These are phyloP conservation scores for Parnassius glacialis DNA, from an alignment of 2,888 invertebrate species.

Conservation along the genomic window DNA sequence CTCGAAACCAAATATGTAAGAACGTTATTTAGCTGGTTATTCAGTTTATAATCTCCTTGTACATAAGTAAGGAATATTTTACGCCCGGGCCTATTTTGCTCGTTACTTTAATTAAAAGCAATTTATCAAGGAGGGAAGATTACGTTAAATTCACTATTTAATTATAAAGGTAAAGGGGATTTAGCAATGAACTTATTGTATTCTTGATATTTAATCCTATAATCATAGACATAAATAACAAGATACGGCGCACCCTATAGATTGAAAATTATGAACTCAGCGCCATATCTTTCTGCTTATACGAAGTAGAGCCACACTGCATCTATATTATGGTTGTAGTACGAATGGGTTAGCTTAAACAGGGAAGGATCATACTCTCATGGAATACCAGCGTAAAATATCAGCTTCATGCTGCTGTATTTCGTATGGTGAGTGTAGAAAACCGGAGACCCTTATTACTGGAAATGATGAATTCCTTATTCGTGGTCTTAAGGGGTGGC, in stretches of 20 bases:
- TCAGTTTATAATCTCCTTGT: conserved; percentile 10
- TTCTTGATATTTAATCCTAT: not conserved
- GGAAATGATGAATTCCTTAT: too few species aligned
- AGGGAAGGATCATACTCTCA: too few species aligned
- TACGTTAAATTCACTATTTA: conserved; percentile 7
- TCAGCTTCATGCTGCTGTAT: too few species aligned
- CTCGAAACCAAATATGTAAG: not conserved
- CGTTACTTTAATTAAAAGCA: conserved; percentile 32
- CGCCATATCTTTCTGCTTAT: not conserved
- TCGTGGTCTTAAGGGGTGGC: too few species aligned
- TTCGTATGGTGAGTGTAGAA: too few species aligned
- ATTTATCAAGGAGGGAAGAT: conserved; percentile 23
- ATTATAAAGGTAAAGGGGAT: not conserved
- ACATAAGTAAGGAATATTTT: conserved; percentile 10
- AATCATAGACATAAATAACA: not conserved
- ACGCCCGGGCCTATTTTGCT: conserved; percentile 15
- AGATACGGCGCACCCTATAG: not conserved
- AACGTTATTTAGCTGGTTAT: not conserved
- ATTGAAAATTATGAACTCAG: not conserved
- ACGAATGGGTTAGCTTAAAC: too few species aligned
- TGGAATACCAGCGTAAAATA: too few species aligned
- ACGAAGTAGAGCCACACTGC: too few species aligned
- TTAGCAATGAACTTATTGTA: not conserved
- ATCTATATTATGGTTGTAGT: too few species aligned
- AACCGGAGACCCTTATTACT: too few species aligned